A percentile compares a stretch with the other conserved stretches of the same genome.
Conservation (phyloP, 1,140 invertebrate genomes). For the Cryptotermes secundus region DNA sequence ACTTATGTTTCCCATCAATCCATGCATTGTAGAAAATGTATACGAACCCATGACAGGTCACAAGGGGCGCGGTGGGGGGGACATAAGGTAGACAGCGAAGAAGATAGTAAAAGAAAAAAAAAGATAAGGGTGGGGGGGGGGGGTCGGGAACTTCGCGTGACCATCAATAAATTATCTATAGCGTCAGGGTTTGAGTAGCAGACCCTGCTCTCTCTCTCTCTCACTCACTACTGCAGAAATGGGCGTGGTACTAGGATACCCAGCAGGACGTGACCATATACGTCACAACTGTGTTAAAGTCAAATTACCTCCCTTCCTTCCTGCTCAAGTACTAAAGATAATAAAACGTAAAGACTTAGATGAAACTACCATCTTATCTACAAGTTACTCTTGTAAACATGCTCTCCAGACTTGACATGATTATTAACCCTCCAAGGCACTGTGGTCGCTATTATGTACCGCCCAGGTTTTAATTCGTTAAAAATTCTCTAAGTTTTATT, state of each 20-base stretch:
- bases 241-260: background rate
- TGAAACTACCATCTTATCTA: background rate
- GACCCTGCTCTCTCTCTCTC: background rate
- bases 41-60: background rate
- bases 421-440: background rate
- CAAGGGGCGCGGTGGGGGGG: no score
- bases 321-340: background rate
- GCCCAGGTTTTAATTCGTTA: no score
- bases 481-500: no score
- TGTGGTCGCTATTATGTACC: no score
- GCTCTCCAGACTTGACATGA: background rate
- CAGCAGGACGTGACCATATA: background rate
- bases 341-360: background rate
- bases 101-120: background rate
- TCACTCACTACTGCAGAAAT: background rate
- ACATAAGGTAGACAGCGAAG: background rate
- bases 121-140: background rate
- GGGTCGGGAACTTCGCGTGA: background rate
- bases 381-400: background rate
- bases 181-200: background rate
- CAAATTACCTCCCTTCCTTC: constrained; percentile 15
- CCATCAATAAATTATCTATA: constrained; percentile 10
- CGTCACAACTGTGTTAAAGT: constrained; percentile 15
- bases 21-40: constrained; percentile 2
- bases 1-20: background rate